Evolutionary conservation across 1,140 invertebrate species (phyloP), one percentile per base, ranked within the genome.

Genomic region (Penaeus vannamei): DNA sequence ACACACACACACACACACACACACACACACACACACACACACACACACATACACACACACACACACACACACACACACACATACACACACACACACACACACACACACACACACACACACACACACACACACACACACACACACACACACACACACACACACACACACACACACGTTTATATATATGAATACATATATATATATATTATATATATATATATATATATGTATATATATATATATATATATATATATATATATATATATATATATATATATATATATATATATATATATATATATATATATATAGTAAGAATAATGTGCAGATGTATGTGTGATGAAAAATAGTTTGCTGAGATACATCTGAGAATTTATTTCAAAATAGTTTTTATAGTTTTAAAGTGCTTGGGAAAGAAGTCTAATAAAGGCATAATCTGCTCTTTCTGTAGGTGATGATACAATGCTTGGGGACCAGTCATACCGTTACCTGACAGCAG

Each of bases 401-500:
- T 36, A 2, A 36, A 36, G 36, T 36, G 4, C 36, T 42, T 42
- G 64, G 10, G 10, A 53, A 53, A 53, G 53, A 53, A 53, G 36
- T 53, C 10, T 53, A 53, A 53, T 53, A 53, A 53, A 22, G 59
- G 60, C 42, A 59, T 22, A 29, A 42, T 64, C 23, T 86, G 26
- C 29, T 5, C 66, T 80, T 85, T 85, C 93, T 93, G 36, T 92
- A 98, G 97, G 96, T 92, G 97, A 98, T 93, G 97, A 98, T 92
- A 96, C 96, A 84, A 95, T 97, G 92, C 94, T 97, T 77, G 97
- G 96, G 89, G 97, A 98, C 92, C 97, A 98, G 92, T 97, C 97
- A 1, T 98, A 98, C 93, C 95, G 97, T 86, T 98, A 98, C 93
- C 94, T 98, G 86, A 98, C 97, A 4, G 96, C 96, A 60, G 98